Conservation (phyloP, 2,888 invertebrate genomes). For the Phalangium opilio region DNA sequence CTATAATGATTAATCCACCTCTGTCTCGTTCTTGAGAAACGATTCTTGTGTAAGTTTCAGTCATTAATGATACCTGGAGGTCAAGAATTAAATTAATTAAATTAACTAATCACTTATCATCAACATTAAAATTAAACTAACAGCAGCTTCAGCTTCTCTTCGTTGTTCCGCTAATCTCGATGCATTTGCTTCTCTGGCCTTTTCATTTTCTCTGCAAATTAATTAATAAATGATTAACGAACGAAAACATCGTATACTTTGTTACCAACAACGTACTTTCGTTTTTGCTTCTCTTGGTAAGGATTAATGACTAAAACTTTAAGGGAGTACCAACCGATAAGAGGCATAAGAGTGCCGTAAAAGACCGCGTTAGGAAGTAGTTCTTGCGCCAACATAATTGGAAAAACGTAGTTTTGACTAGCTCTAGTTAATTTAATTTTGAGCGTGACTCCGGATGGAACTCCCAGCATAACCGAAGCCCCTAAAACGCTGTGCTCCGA, state of each 20-base stretch:
- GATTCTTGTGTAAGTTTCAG: conserved; percentile 70
- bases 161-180: conserved; percentile 57
- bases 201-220: conserved; percentile 49
- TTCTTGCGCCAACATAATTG: conserved; percentile 79
- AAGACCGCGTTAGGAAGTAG: conserved; percentile 76
- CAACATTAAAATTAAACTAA: conserved; percentile 29
- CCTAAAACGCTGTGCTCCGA: conserved; percentile 75
- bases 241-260: too few species aligned
- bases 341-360: conserved; percentile 78
- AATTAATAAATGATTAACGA: conserved; percentile 4
- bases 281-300: conserved; percentile 54
- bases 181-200: conserved; percentile 63
- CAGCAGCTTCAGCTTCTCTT: conserved; percentile 66
- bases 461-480: conserved; percentile 67
- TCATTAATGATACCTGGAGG: conserved; percentile 55
- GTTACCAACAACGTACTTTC: conserved; percentile 31
- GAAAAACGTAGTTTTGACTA: conserved; percentile 71
- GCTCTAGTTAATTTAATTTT: conserved; percentile 71
- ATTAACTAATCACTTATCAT: background rate
- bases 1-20: conserved; percentile 67
- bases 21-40: conserved; percentile 61
- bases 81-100: background rate
- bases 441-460: conserved; percentile 72
- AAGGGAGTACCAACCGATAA: conserved; percentile 48
- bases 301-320: conserved; percentile 63